Evolutionary conservation across 2,113 vertebrate genomes (phyloP), one percentile per base, ranked within the genome.

Genomic region (Leptocoma aspasia): DNA sequence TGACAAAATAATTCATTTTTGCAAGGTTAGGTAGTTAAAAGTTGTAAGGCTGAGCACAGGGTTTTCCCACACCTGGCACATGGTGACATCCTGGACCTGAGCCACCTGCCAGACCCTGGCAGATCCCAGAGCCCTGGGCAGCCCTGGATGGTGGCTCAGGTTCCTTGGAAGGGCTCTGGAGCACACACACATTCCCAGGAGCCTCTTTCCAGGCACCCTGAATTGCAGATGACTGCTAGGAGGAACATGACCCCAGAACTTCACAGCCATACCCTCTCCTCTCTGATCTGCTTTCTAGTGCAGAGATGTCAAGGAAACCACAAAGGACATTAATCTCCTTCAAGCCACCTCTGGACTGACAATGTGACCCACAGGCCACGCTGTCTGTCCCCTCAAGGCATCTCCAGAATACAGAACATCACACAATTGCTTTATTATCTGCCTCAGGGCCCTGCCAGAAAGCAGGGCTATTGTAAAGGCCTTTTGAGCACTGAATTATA

Each of bases 101-200:
- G 31, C 8, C 41, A 19, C 8, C 39, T 3, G 8, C 6, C 14
- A 4, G 49, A 7, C 1, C 24, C 33, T 63, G 83, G 78, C 64
- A 73, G 18, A 7, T 6, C 4, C 21, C 21, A 9, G 7, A 33
- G 70, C 31, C 47, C 56, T 10, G 18, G 42, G 7, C n/a, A 53
- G 81, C 37, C 64, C 11, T 2, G 31, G 5, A 0, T 0, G 2
- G 47, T 4, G n/a, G 11, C 61, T 82, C 13, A 12, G 0, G 0
- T 1, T 37, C 76, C 75, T 17, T 14, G 12, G 24, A 2, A 11
- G 59, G 27, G 5, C 64, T 60, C 39, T 11, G 72, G 24, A 81
- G 56, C 31, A 26, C 44, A 2, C 44, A 2, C 9, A 20, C 5
- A 20, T 8, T 37, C 45, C 68, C 42, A 27, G 3, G 18, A 35